phyloP scores from a whole-genome alignment of 2,113 vertebrate genomes.

The Oxygymnocypris stewartii region DNA sequence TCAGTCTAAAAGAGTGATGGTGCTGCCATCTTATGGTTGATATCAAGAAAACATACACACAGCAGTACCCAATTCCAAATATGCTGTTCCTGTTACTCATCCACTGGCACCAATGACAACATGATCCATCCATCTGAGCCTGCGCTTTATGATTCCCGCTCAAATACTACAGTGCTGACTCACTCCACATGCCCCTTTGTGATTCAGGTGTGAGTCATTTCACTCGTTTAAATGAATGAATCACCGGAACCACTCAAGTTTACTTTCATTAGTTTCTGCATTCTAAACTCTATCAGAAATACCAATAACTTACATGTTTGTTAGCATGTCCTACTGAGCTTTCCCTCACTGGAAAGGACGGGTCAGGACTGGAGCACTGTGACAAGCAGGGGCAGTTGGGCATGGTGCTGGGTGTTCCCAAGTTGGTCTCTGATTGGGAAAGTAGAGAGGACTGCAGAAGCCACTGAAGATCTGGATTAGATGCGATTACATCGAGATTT shows the following conservation, averaged over 20 bases:
- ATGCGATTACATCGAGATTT: constrained; percentile 66
- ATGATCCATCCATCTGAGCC: constrained; percentile 2
- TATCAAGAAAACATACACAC: not conserved
- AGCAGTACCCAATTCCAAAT: constrained; percentile 31
- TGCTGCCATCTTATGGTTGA: constrained; percentile 55
- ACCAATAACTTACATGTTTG: constrained; percentile 35
- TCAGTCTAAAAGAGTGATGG: constrained; percentile 20
- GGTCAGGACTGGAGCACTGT: constrained; percentile 39
- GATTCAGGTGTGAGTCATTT: constrained; percentile 55
- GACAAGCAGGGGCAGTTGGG: constrained; percentile 45
- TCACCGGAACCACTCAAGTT: constrained; percentile 40
- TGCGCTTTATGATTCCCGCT: constrained; percentile 46
- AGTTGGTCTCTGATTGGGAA: constrained; percentile 48
- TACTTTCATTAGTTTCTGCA: constrained; percentile 14
- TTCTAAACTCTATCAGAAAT: not conserved
- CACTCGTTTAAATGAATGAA: constrained; percentile 47
- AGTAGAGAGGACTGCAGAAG: constrained; percentile 73
- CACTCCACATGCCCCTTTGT: constrained; percentile 31
- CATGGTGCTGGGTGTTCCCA: constrained; percentile 42
- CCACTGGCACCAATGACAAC: constrained; percentile 31
- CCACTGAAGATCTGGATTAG: constrained; percentile 76
- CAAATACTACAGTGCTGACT: constrained; percentile 51
- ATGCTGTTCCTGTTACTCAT: constrained; percentile 48
- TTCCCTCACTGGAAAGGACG: constrained; percentile 48
- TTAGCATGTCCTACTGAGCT: not conserved